phyloP scores from a whole-genome alignment of 2,888 invertebrate genomes.

The Andrena fulva region DNA sequence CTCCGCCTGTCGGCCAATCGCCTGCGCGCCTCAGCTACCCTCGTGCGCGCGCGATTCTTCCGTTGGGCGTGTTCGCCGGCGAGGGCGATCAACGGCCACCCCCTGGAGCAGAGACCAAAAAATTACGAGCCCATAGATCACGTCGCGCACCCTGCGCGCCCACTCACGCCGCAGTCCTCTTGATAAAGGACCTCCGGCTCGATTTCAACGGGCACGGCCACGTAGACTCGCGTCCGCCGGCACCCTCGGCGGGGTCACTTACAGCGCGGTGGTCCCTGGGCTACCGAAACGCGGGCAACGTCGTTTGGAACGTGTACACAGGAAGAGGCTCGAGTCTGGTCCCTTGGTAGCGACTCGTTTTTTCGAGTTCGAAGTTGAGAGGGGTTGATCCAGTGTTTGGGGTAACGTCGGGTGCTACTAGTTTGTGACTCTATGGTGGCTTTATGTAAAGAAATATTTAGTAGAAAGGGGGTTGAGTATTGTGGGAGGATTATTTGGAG shows the following conservation, averaged over 20 bases:
- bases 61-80: constrained; percentile 54
- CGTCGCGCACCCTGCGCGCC: constrained; percentile 55
- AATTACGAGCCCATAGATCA: constrained; percentile 79
- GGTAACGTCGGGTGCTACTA: too few relatives aligned
- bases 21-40: constrained; percentile 37
- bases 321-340: constrained; percentile 17
- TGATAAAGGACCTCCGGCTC: constrained; percentile 51
- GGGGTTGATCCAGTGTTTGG: too few relatives aligned
- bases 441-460: too few relatives aligned
- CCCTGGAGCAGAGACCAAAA: constrained; percentile 65
- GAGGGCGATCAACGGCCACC: constrained; percentile 55
- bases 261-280: background rate
- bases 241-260: background rate
- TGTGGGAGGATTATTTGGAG: too few relatives aligned
- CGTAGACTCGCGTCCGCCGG: constrained; percentile 3
- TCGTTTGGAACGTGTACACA: background rate
- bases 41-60: constrained; percentile 34
- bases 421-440: too few relatives aligned
- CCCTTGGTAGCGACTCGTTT: background rate
- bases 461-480: too few relatives aligned
- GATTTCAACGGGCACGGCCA: constrained; percentile 10
- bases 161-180: constrained; percentile 40
- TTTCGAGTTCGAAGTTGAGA: background rate
- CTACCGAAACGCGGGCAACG: background rate
- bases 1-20: constrained; percentile 70